A percentile compares a stretch with the other conserved stretches of the same genome.
phyloP scores from a whole-genome alignment of 2,113 vertebrate genomes.

The Pseudolaguvia tuberculata region DNA sequence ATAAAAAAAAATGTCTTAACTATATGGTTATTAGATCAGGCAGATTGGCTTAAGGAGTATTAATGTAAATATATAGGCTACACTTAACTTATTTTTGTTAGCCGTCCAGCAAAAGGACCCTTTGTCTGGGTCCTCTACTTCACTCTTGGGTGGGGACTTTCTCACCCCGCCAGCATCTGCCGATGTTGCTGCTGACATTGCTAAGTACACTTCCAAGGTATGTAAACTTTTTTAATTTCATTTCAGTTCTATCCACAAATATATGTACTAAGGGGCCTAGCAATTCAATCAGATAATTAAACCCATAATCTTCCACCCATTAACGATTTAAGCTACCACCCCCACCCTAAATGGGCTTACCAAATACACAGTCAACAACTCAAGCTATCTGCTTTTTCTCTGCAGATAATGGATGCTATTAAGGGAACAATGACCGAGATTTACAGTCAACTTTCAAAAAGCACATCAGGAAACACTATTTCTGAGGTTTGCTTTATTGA shows the following conservation, averaged over 20 bases:
- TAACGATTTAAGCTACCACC: too few relatives aligned
- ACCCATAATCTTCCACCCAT: too few relatives aligned
- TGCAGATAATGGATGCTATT: constrained; percentile 94
- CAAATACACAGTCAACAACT: too few relatives aligned
- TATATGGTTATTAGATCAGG: background rate
- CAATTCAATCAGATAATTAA: too few relatives aligned
- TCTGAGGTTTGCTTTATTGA: constrained; percentile 74
- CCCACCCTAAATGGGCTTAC: too few relatives aligned
- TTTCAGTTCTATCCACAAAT: too few relatives aligned
- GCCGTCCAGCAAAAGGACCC: constrained; percentile 89
- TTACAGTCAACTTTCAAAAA: constrained; percentile 92
- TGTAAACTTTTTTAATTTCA: constrained; percentile 38
- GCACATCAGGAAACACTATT: constrained; percentile 88
- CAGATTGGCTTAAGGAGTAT: background rate
- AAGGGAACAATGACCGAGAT: constrained; percentile 97
- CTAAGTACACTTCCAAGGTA: constrained; percentile 97
- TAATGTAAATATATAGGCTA: background rate
- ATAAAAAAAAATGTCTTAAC: too few relatives aligned
- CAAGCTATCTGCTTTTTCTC: background rate
- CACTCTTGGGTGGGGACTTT: constrained; percentile 66
- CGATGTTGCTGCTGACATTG: constrained; percentile 92
- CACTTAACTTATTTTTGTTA: constrained; percentile 43
- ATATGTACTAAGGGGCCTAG: background rate
- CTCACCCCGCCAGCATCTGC: constrained; percentile 91
- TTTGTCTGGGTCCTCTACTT: constrained; percentile 72